Evolutionary conservation across 1,140 invertebrate genomes (phyloP), one percentile per base, ranked within the genome.

Genomic region (Drosophila sturtevanti): DNA sequence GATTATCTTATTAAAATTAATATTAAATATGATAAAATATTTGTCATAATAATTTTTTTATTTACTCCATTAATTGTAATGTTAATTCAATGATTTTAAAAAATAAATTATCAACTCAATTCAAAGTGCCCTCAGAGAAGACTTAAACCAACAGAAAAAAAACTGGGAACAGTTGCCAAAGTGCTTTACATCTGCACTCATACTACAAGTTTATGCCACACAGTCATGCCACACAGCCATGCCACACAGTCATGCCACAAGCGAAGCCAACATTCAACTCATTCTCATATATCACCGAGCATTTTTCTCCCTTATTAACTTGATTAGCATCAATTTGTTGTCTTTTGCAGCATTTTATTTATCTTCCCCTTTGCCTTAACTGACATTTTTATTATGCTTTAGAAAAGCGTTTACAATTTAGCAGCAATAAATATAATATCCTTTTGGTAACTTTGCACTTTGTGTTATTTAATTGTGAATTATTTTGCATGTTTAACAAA

Each of bases 301-400:
- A 48, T 21, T 48, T 44, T 48, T 48, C 41, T 11, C 2, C 7
- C 41, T 48, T 21, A 48, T 48, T 48, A 48, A 48, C 41, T 48
- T 48, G 41, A 48, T 48, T 48, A 48, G 41, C 41, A 21, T 21
- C 16, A 21, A 48, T 48, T 48, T 48, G 41, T 48, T 48, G 41
- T 48, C 16, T 48, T 48, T 2, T 21, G 41, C 31, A 18, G 4
- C 41, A 5, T 44, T 44, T 18, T 44, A 44, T 44, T 44, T 48
- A 48, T 48, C 16, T 21, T 16, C 11, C n/a, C 7, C 7, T 16
- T 44, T 44, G 16, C 2, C 41, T 44, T 2, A 44, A 44, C 41
- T 48, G 18, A 21, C 18, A 21, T 48, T 21, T 4, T 48, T 38
- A n/a, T 38, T 38, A 38, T n/a, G 1, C n/a, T n/a, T 38, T 4